Evolutionary conservation across 2,113 vertebrate species (phyloP).

Genomic region (Callospermophilus lateralis): DNA sequence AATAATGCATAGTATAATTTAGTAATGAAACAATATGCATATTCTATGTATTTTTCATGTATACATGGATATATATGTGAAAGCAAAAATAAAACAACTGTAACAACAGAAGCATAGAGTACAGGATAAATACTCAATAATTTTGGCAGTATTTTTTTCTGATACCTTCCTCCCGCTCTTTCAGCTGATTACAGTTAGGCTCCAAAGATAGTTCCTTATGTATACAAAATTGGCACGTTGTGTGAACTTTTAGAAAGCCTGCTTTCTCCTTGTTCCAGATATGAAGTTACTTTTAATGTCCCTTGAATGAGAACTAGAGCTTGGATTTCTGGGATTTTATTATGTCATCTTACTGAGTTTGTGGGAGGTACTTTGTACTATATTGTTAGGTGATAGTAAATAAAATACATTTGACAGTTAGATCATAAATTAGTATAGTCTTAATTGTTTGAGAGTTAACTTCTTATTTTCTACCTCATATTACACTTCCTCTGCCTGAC

Average conservation of each 20-base stretch:
- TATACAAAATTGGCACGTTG: not conserved
- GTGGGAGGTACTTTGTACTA: not conserved
- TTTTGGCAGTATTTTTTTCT: not conserved
- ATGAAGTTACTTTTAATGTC: not conserved
- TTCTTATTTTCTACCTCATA: not conserved
- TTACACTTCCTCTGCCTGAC: not conserved
- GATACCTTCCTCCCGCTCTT: not conserved
- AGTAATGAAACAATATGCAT: not conserved
- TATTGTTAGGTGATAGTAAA: not conserved
- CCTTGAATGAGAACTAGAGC: not conserved
- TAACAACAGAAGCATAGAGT: not conserved
- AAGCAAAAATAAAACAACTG: slow-evolving; percentile 42
- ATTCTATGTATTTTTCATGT: slow-evolving; percentile 7
- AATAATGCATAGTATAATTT: slow-evolving; percentile 9
- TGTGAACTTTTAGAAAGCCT: slow-evolving; percentile 22
- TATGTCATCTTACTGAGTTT: slow-evolving; percentile 9
- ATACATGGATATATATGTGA: not conserved
- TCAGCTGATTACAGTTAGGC: not conserved
- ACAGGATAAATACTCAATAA: not conserved
- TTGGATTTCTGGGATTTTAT: slow-evolving; percentile 26
- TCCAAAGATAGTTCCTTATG: not conserved
- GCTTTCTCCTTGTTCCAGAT: not conserved
- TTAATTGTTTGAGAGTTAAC: slow-evolving; percentile 21
- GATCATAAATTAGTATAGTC: not conserved
- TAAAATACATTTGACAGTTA: not conserved